These are phyloP conservation scores for Silurus aristotelis DNA, from an alignment of 2,797 vertebrate genomes.

Conservation along the genomic window DNA sequence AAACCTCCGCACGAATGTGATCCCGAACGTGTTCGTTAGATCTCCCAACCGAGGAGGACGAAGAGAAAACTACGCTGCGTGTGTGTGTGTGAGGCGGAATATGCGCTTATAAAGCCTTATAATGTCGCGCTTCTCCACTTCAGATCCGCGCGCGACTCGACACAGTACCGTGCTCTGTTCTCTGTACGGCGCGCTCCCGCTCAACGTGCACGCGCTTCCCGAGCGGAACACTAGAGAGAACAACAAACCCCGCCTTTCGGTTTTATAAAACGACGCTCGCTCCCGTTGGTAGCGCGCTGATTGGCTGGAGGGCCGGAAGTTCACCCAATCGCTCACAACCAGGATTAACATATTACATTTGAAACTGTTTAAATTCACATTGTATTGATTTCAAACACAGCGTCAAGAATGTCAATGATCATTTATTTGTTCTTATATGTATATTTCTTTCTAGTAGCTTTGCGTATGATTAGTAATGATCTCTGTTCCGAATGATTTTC, in stretches of 20 bases:
- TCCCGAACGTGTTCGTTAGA: not conserved
- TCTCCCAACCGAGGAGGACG: conserved; percentile 54
- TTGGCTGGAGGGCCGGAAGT: conserved; percentile 24
- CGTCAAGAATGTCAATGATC: not conserved
- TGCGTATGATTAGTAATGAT: too few relatives aligned
- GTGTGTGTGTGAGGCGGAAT: conserved; percentile 58
- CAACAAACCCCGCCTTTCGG: conserved; percentile 24
- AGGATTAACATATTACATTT: not conserved
- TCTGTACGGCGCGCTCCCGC: conserved; percentile 44
- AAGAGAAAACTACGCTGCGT: conserved; percentile 63
- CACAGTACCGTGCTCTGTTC: conserved; percentile 42
- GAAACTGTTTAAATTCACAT: not conserved
- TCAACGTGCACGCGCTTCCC: conserved; percentile 52
- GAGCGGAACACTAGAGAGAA: conserved; percentile 30
- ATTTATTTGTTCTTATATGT: too few relatives aligned
- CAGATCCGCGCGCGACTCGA: conserved; percentile 37
- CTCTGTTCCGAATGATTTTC: too few relatives aligned
- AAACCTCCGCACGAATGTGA: conserved; percentile 24
- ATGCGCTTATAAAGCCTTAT: conserved; percentile 58
- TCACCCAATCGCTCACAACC: not conserved
- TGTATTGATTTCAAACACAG: not conserved
- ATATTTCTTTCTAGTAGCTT: too few relatives aligned
- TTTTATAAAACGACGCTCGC: conserved; percentile 41
- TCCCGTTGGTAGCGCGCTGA: conserved; percentile 21
- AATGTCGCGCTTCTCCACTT: conserved; percentile 58